Evolutionary conservation across 2,113 vertebrate genomes (phyloP), one percentile per base, ranked within the genome.

Genomic region (Oplegnathus fasciatus): DNA sequence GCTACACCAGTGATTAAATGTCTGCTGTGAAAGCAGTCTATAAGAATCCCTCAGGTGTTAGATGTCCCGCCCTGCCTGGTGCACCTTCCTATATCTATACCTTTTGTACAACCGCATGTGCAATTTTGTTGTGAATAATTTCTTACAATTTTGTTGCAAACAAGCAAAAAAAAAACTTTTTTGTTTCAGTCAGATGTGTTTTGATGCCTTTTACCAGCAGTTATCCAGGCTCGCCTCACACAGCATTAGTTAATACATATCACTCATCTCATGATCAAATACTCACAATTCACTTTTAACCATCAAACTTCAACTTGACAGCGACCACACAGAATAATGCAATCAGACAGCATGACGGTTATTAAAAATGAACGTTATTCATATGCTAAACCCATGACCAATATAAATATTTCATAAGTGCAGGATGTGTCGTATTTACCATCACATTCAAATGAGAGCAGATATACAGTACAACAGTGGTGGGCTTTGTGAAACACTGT

Each of bases 281-380:
- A 66, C 70, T 42, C 75, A 58, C 37, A 70, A 83, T 91, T 85
- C 82, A 89, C 84, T 87, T 91, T 92, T 50, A 83, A 87, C 55
- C 34, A 18, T 44, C 62, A 82, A 67, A 54, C 55, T 78, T 55
- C 65, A 66, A 54, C 74, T 75, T 84, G 83, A 80, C 67, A 80
- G 74, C 15, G 7, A 58, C 70, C 55, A 22, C 52, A 34, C 14
- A 66, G 58, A 78, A 89, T 66, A 81, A 85, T 80, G 26, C n/a
- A 71, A 68, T 80, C 57, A 65, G 32, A 67, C 69, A 72, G 57
- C 58, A 72, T 13, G 69, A 37, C 50, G 65, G 55, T 65, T 70
- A 88, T 86, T 86, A 79, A 84, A 72, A 80, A 84, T 82, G 10
- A 69, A 89, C 9, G 46, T 20, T 57, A 75, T 89, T 76, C 54